Evolutionary conservation across 2,113 vertebrate genomes (phyloP).

Genomic region (Todiramphus saurophagus): DNA sequence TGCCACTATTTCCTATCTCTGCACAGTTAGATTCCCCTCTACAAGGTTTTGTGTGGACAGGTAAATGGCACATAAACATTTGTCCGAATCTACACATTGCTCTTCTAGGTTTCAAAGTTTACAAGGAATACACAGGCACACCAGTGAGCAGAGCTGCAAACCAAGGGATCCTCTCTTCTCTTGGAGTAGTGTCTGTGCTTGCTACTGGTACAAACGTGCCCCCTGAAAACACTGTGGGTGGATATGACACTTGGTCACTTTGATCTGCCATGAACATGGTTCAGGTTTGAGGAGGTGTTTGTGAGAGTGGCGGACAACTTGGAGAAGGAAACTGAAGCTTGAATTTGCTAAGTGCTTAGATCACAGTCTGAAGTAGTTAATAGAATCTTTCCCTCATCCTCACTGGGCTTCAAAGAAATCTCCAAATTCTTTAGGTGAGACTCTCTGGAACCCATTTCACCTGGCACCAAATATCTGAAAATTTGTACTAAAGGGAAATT

Average conservation of each 20-base stretch:
- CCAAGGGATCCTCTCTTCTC: not conserved
- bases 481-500: not conserved
- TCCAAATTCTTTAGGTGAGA: not conserved
- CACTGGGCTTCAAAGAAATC: not conserved
- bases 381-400: not conserved
- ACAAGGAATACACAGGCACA: accelerated
- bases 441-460: not conserved
- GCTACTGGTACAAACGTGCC: not conserved
- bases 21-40: not conserved
- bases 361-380: not conserved
- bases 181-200: not conserved
- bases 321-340: not conserved
- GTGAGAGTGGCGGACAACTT: not conserved
- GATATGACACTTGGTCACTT: not conserved
- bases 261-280: not conserved
- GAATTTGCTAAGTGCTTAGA: not conserved
- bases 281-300: not conserved
- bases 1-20: not conserved
- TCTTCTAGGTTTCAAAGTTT: not conserved
- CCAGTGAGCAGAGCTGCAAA: not conserved
- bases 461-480: not conserved
- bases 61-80: accelerated
- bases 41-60: not conserved
- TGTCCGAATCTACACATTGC: not conserved
- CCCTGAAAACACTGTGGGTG: not conserved